Conservation (phyloP, 2,797 vertebrate genomes). For the Lithobates sylvaticus region DNA sequence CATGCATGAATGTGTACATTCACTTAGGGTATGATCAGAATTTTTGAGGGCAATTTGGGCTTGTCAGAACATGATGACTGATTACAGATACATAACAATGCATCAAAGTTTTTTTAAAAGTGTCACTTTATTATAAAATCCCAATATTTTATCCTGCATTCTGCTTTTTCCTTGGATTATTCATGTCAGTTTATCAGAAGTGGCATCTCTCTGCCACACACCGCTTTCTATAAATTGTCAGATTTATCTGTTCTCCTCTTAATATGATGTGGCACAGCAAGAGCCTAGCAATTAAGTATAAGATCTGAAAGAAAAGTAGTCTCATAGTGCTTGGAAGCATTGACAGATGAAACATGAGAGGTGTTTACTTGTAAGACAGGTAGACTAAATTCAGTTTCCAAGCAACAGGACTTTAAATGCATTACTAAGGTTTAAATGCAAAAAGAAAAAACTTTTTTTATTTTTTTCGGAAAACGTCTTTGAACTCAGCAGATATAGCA, state of each 20-base stretch:
- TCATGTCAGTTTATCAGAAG: conserved; percentile 15
- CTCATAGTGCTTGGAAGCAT: background rate
- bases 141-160: background rate
- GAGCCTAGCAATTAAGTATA: conserved; percentile 5
- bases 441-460: background rate
- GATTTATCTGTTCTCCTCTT: conserved; percentile 3
- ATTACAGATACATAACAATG: background rate
- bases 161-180: background rate
- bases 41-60: background rate
- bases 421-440: background rate
- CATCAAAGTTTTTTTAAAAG: background rate
- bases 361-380: conserved; percentile 8
- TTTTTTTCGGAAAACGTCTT: background rate
- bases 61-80: background rate
- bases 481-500: background rate
- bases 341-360: conserved; percentile 3
- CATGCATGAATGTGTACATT: background rate
- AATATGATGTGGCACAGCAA: conserved; percentile 27
- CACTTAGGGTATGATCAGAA: background rate
- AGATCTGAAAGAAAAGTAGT: conserved; percentile 14
- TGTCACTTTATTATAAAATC: background rate
- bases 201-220: background rate
- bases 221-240: conserved; percentile 11
- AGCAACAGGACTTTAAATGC: conserved; percentile 9
- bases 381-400: conserved; percentile 21